Evolutionary conservation across 2,888 invertebrate genomes (phyloP), one percentile per base, ranked within the genome.

Genomic region (Cinara cedri): DNA sequence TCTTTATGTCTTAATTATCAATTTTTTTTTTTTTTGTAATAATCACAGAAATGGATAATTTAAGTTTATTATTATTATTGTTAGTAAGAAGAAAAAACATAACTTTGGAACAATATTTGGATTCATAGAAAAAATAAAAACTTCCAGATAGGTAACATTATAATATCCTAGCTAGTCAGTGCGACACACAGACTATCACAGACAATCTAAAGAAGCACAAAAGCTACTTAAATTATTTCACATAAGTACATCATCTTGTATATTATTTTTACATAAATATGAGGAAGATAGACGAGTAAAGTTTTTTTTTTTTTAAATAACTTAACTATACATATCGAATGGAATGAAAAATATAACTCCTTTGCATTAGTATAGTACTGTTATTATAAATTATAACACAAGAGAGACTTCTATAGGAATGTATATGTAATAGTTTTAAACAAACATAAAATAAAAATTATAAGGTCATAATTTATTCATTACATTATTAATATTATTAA

Each of bases 31-130:
- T 16, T 24, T 76, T 34, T 34, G 6, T 34, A 34, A 34, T 49
- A 66, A 76, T 76, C 57, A 68, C 76, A 76, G 68, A 57, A 76
- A 68, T 14, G 16, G 46, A 76, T 57, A 76, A 75, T 65, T 75
- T 51, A 63, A 49, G 6, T 62, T 16, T 19, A 60, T 55, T 19
- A 74, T 54, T 26, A 26, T 51, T 6, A 70, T 34, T 34, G 34
- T 34, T 34, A 34, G 3, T 34, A 72, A 13, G 24, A 49, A 66
- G 51, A 49, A 72, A 19, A 62, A 3, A 72, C n/a, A 51, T 51
- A 51, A 63, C 2, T 34, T 62, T 16, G 34, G 51, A 74, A 74
- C 19, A 74, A 72, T 72, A 51, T 65, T n/a, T 65, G 54, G 51
- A 55, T 65, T 63, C 54, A 54, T 75, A 75, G 54, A 26, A 76